A percentile compares a stretch with the other conserved stretches of the same genome.
These are phyloP conservation scores for Oxycera nigricornis DNA, from an alignment of 2,888 invertebrate species.

Conservation along the genomic window DNA sequence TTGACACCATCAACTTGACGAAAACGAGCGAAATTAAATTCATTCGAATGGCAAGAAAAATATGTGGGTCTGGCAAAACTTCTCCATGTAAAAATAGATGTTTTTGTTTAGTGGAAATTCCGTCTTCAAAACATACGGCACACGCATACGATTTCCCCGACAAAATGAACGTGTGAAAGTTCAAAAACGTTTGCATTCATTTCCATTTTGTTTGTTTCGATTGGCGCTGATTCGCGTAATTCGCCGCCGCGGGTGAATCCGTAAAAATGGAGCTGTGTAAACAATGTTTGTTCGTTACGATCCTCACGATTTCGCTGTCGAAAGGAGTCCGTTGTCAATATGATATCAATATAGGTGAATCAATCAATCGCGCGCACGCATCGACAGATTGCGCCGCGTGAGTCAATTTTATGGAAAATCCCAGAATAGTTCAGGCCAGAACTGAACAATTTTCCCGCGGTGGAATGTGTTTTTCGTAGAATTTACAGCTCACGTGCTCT, in stretches of 20 bases:
- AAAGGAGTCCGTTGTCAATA: background rate
- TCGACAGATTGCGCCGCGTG: too few species aligned
- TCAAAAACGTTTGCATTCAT: background rate
- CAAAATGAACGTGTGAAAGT: background rate
- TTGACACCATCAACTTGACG: constrained; percentile 10
- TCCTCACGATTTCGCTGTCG: background rate
- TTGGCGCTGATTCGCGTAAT: background rate
- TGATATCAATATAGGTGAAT: constrained; percentile 28
- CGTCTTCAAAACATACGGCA: background rate
- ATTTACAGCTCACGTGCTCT: background rate
- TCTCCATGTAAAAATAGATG: constrained; percentile 18
- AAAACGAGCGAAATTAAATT: background rate
- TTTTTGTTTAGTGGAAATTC: constrained; percentile 6
- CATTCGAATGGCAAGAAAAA: background rate
- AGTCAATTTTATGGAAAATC: constrained; percentile 23
- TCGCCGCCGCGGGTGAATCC: background rate
- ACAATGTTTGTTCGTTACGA: constrained; percentile 7
- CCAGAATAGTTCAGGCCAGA: background rate
- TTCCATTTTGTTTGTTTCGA: background rate
- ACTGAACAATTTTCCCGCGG: background rate
- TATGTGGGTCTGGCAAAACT: background rate
- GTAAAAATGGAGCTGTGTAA: background rate
- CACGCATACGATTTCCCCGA: background rate
- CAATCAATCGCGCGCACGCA: too few species aligned
- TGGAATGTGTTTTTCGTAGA: constrained; percentile 1